phyloP scores from a whole-genome alignment of 2,888 invertebrate genomes.

The Stramonita haemastoma region DNA sequence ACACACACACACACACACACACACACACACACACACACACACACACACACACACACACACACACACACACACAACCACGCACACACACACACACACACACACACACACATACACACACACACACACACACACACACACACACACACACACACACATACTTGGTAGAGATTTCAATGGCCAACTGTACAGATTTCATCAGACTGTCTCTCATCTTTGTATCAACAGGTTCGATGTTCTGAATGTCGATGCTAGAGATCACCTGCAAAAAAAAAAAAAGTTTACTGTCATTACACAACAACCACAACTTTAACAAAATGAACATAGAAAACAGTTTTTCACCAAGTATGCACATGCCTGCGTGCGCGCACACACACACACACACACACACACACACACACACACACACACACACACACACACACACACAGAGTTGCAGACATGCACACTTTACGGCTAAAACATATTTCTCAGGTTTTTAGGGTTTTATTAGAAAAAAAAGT shows the following conservation, averaged over 20 bases:
- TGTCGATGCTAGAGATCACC: constrained; percentile 77
- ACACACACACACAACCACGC: too few species aligned
- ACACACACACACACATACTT: constrained; percentile 58
- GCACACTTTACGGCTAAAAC: background rate
- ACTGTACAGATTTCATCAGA: constrained; percentile 78
- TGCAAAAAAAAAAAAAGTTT: constrained; percentile 41
- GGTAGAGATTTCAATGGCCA: constrained; percentile 77
- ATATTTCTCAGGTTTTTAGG: too few species aligned
- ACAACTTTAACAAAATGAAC: background rate
- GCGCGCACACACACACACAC: background rate
- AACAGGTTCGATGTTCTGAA: constrained; percentile 79
- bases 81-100: too few species aligned
- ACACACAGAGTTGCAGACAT: background rate
- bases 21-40: too few species aligned
- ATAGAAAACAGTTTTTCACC: background rate
- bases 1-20: too few species aligned
- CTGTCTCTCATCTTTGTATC: constrained; percentile 78
- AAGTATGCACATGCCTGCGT: background rate
- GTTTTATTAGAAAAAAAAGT: too few species aligned
- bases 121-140: background rate
- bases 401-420: background rate
- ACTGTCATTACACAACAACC: background rate
- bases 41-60: too few species aligned
- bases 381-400: background rate
- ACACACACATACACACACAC: too few species aligned